Base-by-base conservation (phyloP, 92 coral and sea anemone species). In the Actinernus sp. region DNA sequence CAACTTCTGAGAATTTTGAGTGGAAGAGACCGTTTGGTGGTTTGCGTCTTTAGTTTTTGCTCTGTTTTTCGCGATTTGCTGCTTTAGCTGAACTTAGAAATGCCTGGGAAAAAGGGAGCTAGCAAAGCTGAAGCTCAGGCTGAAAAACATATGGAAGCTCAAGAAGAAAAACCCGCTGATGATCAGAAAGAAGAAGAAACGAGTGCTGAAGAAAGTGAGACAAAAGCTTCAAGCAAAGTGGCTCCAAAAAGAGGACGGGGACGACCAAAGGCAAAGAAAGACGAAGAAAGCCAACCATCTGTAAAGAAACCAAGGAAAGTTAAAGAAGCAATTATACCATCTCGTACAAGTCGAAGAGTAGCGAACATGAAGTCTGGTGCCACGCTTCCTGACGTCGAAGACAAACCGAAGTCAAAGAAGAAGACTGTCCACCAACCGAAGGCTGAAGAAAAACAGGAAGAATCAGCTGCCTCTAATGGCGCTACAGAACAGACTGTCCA, bases 181-280 rank as follows among this genome's bases (percentile, higher is more conserved):
- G 72, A 54, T 32, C 74, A 40, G 23, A 23, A 59, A 65, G 75
- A 61, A 30, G 75, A 87, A 20, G 21, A 49, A 3, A 50, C 36
- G 33, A 55, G 25, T 24, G 50, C 36, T n/a, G 55, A 67, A 10
- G 63, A 41, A 58, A 51, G 43, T 41, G 78, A 70, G 49, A 70
- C 67, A 70, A 70, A 70, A 58, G 44, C 20, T 9, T 50, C 61
- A 23, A 45, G 52, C 52, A 17, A 45, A 45, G 80, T 55, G 30
- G 50, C 61, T 45, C 68, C 68, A 4, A 58, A 40, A 13, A 22
- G 28, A 45, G 76, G 57, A 69, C 43, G 68, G 63, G 69, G 74
- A 59, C 91, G 91, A 13, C 86, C 86, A 16, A 78, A 81, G 28
- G 85, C 93, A 21, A 84, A 73, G 55, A 73, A 78, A 37, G 56